A percentile compares a stretch with the other conserved stretches of the same genome.
phyloP scores from a whole-genome alignment of 2,888 invertebrate genomes.

The Schizotus pectinicornis region DNA sequence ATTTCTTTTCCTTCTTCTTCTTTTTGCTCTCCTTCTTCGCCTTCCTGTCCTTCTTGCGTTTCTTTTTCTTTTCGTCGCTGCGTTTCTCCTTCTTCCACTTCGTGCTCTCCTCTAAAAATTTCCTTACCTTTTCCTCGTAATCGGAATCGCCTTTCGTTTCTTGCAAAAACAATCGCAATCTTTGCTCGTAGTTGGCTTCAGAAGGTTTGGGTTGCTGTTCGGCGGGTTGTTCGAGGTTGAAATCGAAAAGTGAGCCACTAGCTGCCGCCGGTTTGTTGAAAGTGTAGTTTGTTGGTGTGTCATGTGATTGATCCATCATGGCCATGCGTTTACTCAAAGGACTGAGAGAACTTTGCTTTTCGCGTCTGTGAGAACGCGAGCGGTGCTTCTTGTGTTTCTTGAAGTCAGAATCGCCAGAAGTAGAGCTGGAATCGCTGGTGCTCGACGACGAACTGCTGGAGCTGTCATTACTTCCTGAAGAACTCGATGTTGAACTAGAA shows the following conservation, averaged over 20 bases:
- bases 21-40: conserved; percentile 77
- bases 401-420: conserved; percentile 67
- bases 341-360: conserved; percentile 76
- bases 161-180: conserved; percentile 71
- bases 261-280: conserved; percentile 76
- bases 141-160: conserved; percentile 82
- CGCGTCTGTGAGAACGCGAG: conserved; percentile 62
- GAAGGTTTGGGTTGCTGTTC: conserved; percentile 45
- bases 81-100: conserved; percentile 78
- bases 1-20: conserved; percentile 75
- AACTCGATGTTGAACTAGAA: conserved; percentile 59
- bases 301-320: conserved; percentile 66
- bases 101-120: conserved; percentile 81
- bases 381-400: conserved; percentile 64
- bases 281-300: conserved; percentile 65
- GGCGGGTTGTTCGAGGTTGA: conserved; percentile 58
- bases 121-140: conserved; percentile 85
- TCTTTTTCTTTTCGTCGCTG: conserved; percentile 69
- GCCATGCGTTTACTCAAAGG: conserved; percentile 86
- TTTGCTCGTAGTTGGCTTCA: conserved; percentile 47
- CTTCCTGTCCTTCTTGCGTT: conserved; percentile 62
- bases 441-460: conserved; percentile 64
- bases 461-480: conserved; percentile 62
- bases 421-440: conserved; percentile 68
- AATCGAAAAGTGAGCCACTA: conserved; percentile 56